Conservation (phyloP, 2,113 vertebrate genomes). For the Bungarus multicinctus region DNA sequence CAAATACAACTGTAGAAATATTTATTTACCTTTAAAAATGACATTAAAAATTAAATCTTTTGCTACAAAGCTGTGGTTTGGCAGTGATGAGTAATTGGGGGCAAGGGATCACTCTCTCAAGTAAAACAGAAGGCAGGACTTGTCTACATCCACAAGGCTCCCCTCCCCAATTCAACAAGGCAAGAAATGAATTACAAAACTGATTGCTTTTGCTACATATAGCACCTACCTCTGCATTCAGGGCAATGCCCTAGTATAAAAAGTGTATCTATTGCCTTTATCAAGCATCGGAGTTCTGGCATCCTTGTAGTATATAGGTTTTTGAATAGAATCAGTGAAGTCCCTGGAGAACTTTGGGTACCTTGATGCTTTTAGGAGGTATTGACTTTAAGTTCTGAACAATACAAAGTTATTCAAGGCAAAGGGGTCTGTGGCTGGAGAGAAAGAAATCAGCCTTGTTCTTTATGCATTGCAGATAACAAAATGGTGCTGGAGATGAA, state of each 20-base stretch:
- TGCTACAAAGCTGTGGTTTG: slow-evolving; percentile 22
- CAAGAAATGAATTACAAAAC: not conserved
- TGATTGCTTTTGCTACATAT: not conserved
- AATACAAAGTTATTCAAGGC: not conserved
- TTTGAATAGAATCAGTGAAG: not conserved
- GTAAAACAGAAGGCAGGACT: not conserved
- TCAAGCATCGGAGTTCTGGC: not conserved
- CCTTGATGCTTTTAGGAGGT: not conserved
- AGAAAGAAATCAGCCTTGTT: not conserved
- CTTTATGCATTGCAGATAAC: not conserved
- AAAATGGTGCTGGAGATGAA: not conserved
- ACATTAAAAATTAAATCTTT: slow-evolving; percentile 26
- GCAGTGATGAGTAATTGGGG: not conserved
- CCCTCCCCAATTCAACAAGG: not conserved
- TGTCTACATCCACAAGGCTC: not conserved
- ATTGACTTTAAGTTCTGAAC: not conserved
- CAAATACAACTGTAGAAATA: slow-evolving; percentile 6
- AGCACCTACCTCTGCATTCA: not conserved
- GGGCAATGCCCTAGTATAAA: not conserved
- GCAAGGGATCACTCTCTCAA: not conserved
- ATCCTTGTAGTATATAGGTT: not conserved
- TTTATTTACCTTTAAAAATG: slow-evolving; percentile 25
- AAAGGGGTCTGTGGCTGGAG: not conserved
- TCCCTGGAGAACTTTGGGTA: not conserved
- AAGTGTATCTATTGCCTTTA: not conserved